A percentile compares a stretch with the other conserved stretches of the same genome.
phyloP scores from a whole-genome alignment of 2,888 invertebrate genomes.

The Catocala fraxini region DNA sequence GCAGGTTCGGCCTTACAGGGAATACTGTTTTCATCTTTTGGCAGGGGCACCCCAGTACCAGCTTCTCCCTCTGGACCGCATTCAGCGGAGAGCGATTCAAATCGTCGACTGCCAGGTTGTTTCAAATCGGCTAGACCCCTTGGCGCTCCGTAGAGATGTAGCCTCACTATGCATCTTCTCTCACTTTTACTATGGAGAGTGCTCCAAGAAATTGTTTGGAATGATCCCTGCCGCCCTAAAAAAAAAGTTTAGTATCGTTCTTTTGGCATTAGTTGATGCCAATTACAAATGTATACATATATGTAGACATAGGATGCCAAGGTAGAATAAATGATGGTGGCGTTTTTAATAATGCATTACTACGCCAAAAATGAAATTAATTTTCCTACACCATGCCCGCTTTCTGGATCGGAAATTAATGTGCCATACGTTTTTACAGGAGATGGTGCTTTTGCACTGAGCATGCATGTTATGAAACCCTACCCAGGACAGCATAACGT shows the following conservation, averaged over 20 bases:
- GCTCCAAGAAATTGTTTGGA: too few relatives aligned
- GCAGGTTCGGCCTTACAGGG: too few relatives aligned
- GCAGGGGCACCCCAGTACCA: too few relatives aligned
- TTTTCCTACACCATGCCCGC: conserved; percentile 41
- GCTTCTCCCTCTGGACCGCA: too few relatives aligned
- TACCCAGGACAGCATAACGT: conserved; percentile 46
- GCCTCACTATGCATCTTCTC: too few relatives aligned
- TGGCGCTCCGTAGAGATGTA: too few relatives aligned
- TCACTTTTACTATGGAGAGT: too few relatives aligned
- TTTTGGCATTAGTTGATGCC: conserved; percentile 33
- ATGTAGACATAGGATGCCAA: conserved; percentile 40
- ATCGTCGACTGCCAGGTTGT: too few relatives aligned
- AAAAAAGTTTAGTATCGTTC: conserved; percentile 33
- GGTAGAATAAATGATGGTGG: conserved; percentile 40
- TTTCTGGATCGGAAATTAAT: conserved; percentile 28
- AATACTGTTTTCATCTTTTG: too few relatives aligned
- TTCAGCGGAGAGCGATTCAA: too few relatives aligned
- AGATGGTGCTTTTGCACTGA: conserved; percentile 52
- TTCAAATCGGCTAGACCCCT: too few relatives aligned
- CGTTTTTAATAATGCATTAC: conserved; percentile 26
- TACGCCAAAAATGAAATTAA: conserved; percentile 44
- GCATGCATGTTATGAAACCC: conserved; percentile 51
- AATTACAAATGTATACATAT: conserved; percentile 35
- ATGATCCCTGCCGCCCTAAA: too few relatives aligned
- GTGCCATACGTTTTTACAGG: conserved; percentile 28